A percentile compares a stretch with the other conserved stretches of the same genome.
phyloP scores from a whole-genome alignment of 1,140 invertebrate species.

The Drosophila repleta region DNA sequence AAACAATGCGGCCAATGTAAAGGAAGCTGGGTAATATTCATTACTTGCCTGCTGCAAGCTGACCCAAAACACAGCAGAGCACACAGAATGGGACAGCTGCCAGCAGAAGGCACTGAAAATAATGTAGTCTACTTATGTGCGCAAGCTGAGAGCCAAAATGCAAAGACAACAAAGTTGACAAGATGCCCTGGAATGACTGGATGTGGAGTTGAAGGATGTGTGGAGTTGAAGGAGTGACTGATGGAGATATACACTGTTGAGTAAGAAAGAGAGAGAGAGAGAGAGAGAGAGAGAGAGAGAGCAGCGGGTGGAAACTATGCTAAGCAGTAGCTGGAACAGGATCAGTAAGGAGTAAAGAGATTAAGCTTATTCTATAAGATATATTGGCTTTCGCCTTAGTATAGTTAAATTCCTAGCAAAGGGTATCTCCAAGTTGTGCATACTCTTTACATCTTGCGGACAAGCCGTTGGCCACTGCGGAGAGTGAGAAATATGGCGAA shows the following conservation, averaged over 20 bases:
- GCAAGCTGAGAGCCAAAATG: constrained; percentile 34
- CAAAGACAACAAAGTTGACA: constrained; percentile 32
- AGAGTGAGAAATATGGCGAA: constrained; percentile 11
- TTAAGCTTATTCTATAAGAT: too few relatives aligned
- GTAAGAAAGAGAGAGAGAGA: neutral
- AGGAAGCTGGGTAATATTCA: constrained; percentile 59
- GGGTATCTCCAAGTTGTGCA: neutral
- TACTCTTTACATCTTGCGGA: neutral
- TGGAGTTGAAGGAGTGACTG: neutral
- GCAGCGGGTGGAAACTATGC: too few relatives aligned
- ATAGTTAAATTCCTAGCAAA: too few relatives aligned
- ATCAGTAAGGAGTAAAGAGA: too few relatives aligned
- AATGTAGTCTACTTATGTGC: constrained; percentile 44
- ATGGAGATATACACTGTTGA: neutral
- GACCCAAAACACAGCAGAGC: constrained; percentile 37
- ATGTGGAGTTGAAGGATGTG: too few relatives aligned
- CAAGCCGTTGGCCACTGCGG: constrained; percentile 22
- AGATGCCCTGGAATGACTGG: neutral
- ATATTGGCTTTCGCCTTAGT: too few relatives aligned
- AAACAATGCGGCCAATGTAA: constrained; percentile 32
- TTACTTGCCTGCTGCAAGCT: constrained; percentile 40
- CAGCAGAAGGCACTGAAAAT: constrained; percentile 25
- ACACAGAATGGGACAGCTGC: constrained; percentile 2
- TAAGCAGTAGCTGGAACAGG: too few relatives aligned
- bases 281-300: too few relatives aligned